Evolutionary conservation across 2,888 invertebrate genomes (phyloP), one percentile per base, ranked within the genome.

Genomic region (Epinotia brunnichana): DNA sequence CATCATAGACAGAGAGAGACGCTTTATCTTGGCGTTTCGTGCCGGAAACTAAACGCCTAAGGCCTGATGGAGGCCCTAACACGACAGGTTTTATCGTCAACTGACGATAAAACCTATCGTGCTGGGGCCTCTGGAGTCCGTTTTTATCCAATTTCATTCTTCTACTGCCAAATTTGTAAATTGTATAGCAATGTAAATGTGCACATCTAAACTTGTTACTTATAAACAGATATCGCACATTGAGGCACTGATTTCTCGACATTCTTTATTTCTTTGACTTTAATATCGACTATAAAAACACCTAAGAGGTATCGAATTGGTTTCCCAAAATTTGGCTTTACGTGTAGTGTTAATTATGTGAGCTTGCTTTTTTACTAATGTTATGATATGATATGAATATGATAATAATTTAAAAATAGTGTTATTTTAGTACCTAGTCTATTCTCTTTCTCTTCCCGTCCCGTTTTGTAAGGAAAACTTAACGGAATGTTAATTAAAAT

Each of bases 331-430:
- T 51, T 59, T 41, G 48, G 69, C 60, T 60, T 69, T 29, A 19
- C 29, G 17, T 69, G 17, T 17, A 48, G 9, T 29, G 29, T 21
- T 66, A 66, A 24, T 21, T 41, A 5, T 41, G 19, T 56, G 39
- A 54, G 64, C 64, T 66, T 66, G 66, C 66, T 66, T 64, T 24
- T 17, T 48, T 66, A 66, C 66, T 66, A 66, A 66, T 66, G 11
- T 15, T 44, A 19, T 61, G 3, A 13, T 13, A 19, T 11, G 21
- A 48, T 39, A 41, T 44, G 1, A 41, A 54, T n/a, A 15, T 35
- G 9, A 41, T 41, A 41, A 7, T 41, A 13, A 13, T 13, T 2
- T 41, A 13, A 41, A 35, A 44, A 63, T 11, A 4, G 17, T 51
- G 51, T 17, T 53, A 17, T 17, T 53, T 29, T 35, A 51, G 48